Evolutionary conservation across 2,888 invertebrate genomes (phyloP).

Genomic region (Corythucha ciliata): DNA sequence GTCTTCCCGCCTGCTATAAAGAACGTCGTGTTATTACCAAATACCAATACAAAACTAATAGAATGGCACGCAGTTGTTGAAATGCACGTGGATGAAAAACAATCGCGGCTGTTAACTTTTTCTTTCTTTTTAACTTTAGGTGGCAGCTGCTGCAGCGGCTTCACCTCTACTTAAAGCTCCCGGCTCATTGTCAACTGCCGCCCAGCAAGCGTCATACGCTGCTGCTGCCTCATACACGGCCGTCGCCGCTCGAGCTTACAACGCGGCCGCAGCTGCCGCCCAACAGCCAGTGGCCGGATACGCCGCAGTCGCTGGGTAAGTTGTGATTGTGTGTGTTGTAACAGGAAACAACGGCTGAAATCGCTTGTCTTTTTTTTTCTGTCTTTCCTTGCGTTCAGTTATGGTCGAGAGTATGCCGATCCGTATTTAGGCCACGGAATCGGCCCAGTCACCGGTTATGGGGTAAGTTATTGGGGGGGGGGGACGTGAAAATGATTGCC

Average conservation of each 20-base stretch:
- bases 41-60: too few species aligned
- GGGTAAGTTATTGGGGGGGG: conserved; percentile 54
- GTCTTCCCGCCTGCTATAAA: too few species aligned
- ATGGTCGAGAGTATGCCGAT: conserved; percentile 85
- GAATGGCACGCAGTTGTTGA: too few species aligned
- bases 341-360: background rate
- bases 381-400: conserved; percentile 46
- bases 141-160: conserved; percentile 63
- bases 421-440: conserved; percentile 92
- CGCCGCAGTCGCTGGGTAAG: conserved; percentile 60
- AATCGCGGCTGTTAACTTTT: background rate
- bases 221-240: conserved; percentile 81
- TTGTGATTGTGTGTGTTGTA: conserved; percentile 26
- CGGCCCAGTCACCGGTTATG: conserved; percentile 93
- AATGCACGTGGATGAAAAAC: too few species aligned
- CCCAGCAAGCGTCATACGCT: conserved; percentile 80
- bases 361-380: too few species aligned
- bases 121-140: conserved; percentile 34
- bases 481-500: background rate
- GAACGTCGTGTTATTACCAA: too few species aligned
- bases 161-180: conserved; percentile 74
- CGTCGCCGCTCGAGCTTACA: conserved; percentile 72
- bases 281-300: conserved; percentile 65
- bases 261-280: conserved; percentile 62
- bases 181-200: conserved; percentile 51